Evolutionary conservation across 2,888 invertebrate species (phyloP), one percentile per base, ranked within the genome.

Genomic region (Alitta virens): DNA sequence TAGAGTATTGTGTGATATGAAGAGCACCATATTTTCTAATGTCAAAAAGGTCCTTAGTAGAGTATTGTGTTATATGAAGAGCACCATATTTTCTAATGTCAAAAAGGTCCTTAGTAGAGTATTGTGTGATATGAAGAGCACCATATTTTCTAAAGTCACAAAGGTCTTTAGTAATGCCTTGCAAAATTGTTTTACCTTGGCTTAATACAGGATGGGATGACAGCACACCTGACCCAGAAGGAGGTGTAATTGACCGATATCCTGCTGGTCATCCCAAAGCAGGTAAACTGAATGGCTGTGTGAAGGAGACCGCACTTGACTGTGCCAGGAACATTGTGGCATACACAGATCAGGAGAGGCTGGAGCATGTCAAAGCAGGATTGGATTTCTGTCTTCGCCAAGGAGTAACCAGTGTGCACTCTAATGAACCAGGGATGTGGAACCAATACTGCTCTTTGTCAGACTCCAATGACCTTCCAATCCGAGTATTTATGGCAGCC

Each of bases 371-470:
- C 53, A 51, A 63, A 23, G 49, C 14, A 5, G 63, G 63, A 23
- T 18, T 67, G 5, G 9, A 57, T 3, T 60, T 56, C 21, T 65
- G 63, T 12, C 50, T 68, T 16, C 26, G 43, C 18, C 51, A 58
- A 38, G 70, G 70, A 25, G 60, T 68, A 2, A 70, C 70, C 5
- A 60, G 63, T 55, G 70, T 60, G 5, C 70, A 70, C 56, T 40
- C 64, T 2, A 60, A 63, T 16, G 69, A 69, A 58, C 46, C 50
- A 38, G 59, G 38, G 38, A 57, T 63, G 16, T 70, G 70, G 70
- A 21, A 52, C 3, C 63, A 65, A 18, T 68, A 62, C 56, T 61
- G 67, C 46, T 55, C 60, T 7, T 59, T 68, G 23, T 63, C 51
- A 2, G 67, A 67, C 40, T 21, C 49, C 1, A 50, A 56, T 1